phyloP scores from a whole-genome alignment of 2,888 invertebrate species.

The Euplexia lucipara region DNA sequence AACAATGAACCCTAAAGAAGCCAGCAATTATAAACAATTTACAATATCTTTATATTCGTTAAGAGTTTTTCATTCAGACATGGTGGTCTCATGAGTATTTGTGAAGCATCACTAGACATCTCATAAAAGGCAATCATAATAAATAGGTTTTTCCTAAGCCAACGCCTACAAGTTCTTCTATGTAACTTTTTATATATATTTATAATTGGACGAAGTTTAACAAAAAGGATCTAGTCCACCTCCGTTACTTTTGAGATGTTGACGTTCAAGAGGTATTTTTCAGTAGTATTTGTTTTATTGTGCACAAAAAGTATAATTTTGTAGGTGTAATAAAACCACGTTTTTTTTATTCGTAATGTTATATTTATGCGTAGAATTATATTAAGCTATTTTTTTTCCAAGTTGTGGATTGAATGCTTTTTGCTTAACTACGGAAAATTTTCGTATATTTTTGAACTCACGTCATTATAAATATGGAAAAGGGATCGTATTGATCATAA shows the following conservation, averaged over 20 bases:
- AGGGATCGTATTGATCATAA: constrained; percentile 24
- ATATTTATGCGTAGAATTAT: no score
- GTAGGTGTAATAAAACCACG: no score
- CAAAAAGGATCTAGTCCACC: no score
- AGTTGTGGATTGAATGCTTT: no score
- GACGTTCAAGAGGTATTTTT: no score
- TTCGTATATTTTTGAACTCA: constrained; percentile 32
- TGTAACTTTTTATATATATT: constrained; percentile 27
- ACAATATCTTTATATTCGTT: neutral
- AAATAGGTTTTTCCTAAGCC: neutral
- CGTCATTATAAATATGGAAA: constrained; percentile 39
- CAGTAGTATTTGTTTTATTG: no score
- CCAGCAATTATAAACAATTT: neutral
- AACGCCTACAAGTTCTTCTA: constrained; percentile 4
- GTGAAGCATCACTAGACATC: neutral
- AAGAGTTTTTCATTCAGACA: constrained; percentile 1
- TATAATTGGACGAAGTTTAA: no score
- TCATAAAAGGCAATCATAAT: constrained; percentile 14
- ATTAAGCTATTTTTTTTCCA: no score
- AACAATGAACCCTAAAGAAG: neutral
- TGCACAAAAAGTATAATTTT: no score
- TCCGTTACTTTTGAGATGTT: no score
- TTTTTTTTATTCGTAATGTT: no score
- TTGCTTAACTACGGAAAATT: no score
- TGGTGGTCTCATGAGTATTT: constrained; percentile 1